Percentiles rank a stretch among this genome's conserved stretches.
phyloP scores from a whole-genome alignment of 1,140 invertebrate species.

The Drosophila watanabei region DNA sequence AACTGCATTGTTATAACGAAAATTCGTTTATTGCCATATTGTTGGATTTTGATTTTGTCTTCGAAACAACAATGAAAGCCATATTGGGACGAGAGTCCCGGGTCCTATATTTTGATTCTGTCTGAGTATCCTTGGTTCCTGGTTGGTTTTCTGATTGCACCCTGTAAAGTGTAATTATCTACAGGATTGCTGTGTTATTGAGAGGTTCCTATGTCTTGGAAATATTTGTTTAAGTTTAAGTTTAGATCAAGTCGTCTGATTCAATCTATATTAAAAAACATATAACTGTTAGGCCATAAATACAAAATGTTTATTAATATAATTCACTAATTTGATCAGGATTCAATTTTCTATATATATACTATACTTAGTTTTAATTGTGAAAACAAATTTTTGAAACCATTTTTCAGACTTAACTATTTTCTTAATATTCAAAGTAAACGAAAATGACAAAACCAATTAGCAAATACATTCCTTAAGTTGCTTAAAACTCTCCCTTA shows the following conservation, averaged over 20 bases:
- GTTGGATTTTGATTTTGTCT: conserved; percentile 69
- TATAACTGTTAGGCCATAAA: too few species aligned
- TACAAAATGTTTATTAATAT: background rate
- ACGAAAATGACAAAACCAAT: background rate
- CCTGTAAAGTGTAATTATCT: conserved; percentile 2
- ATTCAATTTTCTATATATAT: too few species aligned
- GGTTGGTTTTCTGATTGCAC: background rate
- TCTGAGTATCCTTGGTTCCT: background rate
- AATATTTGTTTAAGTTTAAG: background rate
- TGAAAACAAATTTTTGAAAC: too few species aligned
- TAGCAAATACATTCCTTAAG: background rate
- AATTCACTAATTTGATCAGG: background rate
- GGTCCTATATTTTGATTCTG: background rate
- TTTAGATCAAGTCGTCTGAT: background rate
- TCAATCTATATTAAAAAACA: background rate
- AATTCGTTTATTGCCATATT: conserved; percentile 76
- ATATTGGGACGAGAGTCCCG: background rate
- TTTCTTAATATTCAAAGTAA: background rate
- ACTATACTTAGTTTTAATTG: too few species aligned
- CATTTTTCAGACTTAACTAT: too few species aligned
- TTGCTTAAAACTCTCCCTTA: background rate
- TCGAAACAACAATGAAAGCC: conserved; percentile 27
- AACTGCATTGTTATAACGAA: conserved; percentile 58
- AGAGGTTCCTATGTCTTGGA: background rate
- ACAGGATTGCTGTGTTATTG: background rate